Conservation (phyloP, 2,888 invertebrate genomes). For the Drosophila lutescens region DNA sequence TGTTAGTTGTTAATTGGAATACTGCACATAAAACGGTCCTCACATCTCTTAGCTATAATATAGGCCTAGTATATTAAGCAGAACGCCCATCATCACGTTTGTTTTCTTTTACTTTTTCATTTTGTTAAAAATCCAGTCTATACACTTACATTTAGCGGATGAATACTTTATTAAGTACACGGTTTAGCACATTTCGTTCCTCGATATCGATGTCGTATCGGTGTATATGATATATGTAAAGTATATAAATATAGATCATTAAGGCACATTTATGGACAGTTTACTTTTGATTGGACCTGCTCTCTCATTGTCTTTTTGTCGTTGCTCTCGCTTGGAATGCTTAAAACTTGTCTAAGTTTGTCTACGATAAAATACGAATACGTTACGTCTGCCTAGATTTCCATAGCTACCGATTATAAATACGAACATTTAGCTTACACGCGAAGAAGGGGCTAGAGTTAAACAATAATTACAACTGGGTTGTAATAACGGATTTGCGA, state of each 20-base stretch:
- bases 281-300: conserved; percentile 77
- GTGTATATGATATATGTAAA: conserved; percentile 44
- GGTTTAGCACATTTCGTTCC: conserved; percentile 52
- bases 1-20: conserved; percentile 56
- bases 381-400: conserved; percentile 33
- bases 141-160: conserved; percentile 61
- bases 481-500: conserved; percentile 94
- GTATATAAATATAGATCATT: conserved; percentile 58
- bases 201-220: conserved; percentile 28
- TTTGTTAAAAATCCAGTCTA: conserved; percentile 70
- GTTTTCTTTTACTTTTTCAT: conserved; percentile 23
- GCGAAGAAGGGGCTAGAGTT: conserved; percentile 50
- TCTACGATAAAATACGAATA: conserved; percentile 51
- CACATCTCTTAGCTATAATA: conserved; percentile 68
- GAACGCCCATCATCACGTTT: conserved; percentile 69
- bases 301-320: conserved; percentile 68
- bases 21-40: conserved; percentile 50
- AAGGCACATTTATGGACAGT: conserved; percentile 78
- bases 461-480: conserved; percentile 88
- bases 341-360: conserved; percentile 69
- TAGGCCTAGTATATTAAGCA: conserved; percentile 70
- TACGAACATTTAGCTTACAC: conserved; percentile 69
- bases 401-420: conserved; percentile 58
- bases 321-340: conserved; percentile 62
- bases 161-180: conserved; percentile 62